These are phyloP conservation scores for Illadopsis cleaveri DNA, from an alignment of 2,113 vertebrate species.

Conservation along the genomic window DNA sequence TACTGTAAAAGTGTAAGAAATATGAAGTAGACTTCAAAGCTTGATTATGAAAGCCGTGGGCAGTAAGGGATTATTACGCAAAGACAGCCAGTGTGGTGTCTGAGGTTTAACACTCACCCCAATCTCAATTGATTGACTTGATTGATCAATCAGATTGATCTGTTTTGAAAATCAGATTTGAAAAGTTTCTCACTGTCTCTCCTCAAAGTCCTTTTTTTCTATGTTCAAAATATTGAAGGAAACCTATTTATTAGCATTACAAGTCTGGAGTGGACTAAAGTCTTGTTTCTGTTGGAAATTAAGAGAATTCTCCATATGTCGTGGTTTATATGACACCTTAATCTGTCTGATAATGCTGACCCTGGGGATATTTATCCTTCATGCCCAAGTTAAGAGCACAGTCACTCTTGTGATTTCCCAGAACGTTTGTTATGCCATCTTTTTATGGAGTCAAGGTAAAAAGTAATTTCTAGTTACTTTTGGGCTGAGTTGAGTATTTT, in stretches of 20 bases:
- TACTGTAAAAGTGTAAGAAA: neutral
- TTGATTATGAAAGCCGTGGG: neutral
- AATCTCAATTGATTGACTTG: too few species aligned
- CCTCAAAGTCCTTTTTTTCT: neutral
- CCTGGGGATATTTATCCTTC: neutral
- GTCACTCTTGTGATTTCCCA: neutral
- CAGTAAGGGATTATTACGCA: neutral
- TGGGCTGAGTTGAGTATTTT: neutral
- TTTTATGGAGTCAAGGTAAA: neutral
- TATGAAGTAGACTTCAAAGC: neutral
- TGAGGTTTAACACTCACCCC: neutral
- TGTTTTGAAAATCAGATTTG: too few species aligned
- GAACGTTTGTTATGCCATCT: neutral
- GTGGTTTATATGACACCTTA: neutral
- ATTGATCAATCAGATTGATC: too few species aligned
- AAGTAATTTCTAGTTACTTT: neutral
- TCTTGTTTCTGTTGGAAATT: neutral
- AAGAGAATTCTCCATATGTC: neutral
- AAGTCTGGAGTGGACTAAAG: neutral
- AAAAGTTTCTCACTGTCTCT: neutral
- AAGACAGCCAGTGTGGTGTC: neutral
- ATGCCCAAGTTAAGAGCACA: neutral
- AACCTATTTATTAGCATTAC: neutral
- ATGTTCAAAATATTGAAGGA: neutral
- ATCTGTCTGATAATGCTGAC: neutral